Evolutionary conservation across 1,140 invertebrate genomes (phyloP), one percentile per base, ranked within the genome.

Genomic region (Euborellia annulipes): DNA sequence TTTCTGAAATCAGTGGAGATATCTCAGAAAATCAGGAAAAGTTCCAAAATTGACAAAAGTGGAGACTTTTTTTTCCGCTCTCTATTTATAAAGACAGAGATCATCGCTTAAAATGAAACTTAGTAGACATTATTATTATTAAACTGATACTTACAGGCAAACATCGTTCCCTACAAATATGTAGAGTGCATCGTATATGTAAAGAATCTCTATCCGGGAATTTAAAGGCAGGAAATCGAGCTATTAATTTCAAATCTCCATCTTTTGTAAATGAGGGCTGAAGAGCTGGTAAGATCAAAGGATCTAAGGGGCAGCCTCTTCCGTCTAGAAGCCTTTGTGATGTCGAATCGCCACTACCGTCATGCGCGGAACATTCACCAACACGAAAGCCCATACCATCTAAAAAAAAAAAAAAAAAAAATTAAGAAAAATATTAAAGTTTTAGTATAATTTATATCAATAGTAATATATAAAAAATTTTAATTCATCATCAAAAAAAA

Each of bases 141-240:
- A 11, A 46, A 19, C 19, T 17, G 9, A 0, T 41, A n/a, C 4
- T 6, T 27, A 77, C 75, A 57, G 66, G 63, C 2, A 71, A 68
- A 55, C 82, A 85, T 39, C 64, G 61, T 13, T 71, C 73, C 58
- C 73, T 73, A 55, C 82, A 85, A 1, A 80, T 54, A 51, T 77
- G 68, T 53, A 80, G 58, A 46, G 69, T 64, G 68, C 79, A 74
- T 39, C 71, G 70, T 11, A 85, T 64, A 60, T 84, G 81, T 9
- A 85, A 60, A 43, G 75, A 72, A 42, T 79, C 76, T 49, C 79
- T 64, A 53, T 82, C 80, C 13, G 81, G 80, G 63, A 85, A 85
- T 55, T 83, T 83, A 53, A 85, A 85, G 4, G 80, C 81, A 9
- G 76, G 70, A 63, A 85, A 85, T 22, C 71, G 74, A 0, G 79